Conservation (phyloP, 2,888 invertebrate genomes). For the Sinotaia quadrata region DNA sequence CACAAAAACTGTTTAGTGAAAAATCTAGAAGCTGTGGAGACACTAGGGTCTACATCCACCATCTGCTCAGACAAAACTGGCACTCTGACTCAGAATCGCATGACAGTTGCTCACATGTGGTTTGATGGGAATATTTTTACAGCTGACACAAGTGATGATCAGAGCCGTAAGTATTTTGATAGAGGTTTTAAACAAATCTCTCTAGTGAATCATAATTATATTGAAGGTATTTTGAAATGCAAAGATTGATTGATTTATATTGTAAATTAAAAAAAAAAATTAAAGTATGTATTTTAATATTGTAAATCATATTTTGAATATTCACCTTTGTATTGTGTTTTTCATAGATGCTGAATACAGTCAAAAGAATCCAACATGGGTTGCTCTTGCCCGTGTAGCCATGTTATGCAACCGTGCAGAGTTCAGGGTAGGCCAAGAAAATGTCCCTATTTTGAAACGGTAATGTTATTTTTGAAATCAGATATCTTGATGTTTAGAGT, state of each 20-base stretch:
- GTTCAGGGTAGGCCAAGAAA: constrained; percentile 95
- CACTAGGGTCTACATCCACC: constrained; percentile 97
- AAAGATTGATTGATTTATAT: too few species aligned
- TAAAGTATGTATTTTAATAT: too few species aligned
- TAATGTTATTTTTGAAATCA: constrained; percentile 65
- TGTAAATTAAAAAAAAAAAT: too few species aligned
- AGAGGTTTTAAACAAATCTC: too few species aligned
- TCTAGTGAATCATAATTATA: too few species aligned
- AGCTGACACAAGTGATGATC: constrained; percentile 98
- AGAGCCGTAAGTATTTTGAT: constrained; percentile 80
- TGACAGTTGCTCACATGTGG: constrained; percentile 99
- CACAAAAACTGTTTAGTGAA: constrained; percentile 99
- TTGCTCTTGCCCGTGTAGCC: constrained; percentile 92
- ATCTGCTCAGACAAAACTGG: constrained; percentile 99
- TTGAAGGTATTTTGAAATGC: too few species aligned
- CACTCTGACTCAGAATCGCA: constrained; percentile 97
- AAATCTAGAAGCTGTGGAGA: constrained; percentile 99
- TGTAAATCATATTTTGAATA: too few species aligned
- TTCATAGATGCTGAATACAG: too few species aligned
- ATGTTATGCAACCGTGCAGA: constrained; percentile 98
- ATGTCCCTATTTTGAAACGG: constrained; percentile 91
- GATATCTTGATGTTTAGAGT: neutral
- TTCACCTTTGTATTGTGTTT: too few species aligned
- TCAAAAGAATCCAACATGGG: constrained; percentile 81
- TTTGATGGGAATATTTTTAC: constrained; percentile 98